Evolutionary conservation across 2,797 vertebrate species (phyloP), one percentile per base, ranked within the genome.

Genomic region (Alauda arvensis): DNA sequence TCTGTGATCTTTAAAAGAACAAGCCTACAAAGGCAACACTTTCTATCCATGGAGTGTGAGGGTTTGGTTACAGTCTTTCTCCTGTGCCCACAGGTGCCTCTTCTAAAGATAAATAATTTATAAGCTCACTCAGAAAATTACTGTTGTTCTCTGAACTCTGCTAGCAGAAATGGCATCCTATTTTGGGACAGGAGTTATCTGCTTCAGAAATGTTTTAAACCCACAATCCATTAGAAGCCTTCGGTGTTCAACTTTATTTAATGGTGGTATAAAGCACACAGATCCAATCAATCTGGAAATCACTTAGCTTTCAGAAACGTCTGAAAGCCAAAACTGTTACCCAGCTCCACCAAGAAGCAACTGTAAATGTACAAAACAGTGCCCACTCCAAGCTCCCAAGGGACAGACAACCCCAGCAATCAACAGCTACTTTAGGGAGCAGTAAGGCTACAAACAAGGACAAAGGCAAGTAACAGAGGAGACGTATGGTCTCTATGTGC

Each of bases 1-100:
- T n/a, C 78, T 87, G 23, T 72, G 70, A 88, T 93, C 82, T 92
- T 70, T 74, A 88, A 88, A 93, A 45, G 55, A 90, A 62, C 43
- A 72, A 82, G 51, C 49, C 79, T 77, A 66, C 72, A 78, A 85
- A 94, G 77, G 23, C 61, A 65, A 70, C 61, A 59, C 55, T 59
- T 91, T 84, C 75, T 79, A 71, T 48, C 67, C 75, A 71, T 45
- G 77, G 53, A 69, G 42, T 21, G 20, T 77, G 65, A 79, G 33
- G 40, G 68, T 70, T 92, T 9, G 6, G 82, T 78, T 88, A 79
- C 49, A 74, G 88, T 34, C 74, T 75, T 77, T 88, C 43, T 87
- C 71, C 66, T 66, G 67, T 85, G 72, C 72, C 65, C 76, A 85
- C 51, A 87, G 88, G 25, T 85, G 45, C 57, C 56, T 74, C 63